Conservation (phyloP, 2,113 vertebrate genomes). For the Pelodiscus sinensis region DNA sequence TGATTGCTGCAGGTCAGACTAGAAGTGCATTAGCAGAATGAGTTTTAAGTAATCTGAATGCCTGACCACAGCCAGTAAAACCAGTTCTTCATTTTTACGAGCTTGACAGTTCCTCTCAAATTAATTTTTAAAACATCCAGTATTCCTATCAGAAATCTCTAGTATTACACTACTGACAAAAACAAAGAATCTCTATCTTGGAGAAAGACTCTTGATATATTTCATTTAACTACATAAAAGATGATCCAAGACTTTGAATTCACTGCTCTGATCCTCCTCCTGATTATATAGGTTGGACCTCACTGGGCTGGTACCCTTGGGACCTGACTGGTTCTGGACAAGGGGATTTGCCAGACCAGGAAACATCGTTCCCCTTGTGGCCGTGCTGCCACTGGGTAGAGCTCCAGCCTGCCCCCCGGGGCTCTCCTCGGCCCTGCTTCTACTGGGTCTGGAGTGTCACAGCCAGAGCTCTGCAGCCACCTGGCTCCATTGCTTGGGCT, state of each 20-base stretch:
- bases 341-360: too few relatives aligned
- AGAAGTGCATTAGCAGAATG: background rate
- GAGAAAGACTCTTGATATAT: background rate
- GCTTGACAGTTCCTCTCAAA: rapidly evolving
- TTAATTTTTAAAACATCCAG: background rate
- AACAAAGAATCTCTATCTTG: background rate
- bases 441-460: too few relatives aligned
- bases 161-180: background rate
- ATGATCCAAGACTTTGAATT: background rate
- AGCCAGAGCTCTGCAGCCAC: too few relatives aligned
- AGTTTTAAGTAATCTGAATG: background rate
- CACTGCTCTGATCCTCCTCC: background rate
- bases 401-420: too few relatives aligned
- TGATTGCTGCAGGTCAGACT: rapidly evolving
- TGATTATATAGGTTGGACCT: background rate
- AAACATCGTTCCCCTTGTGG: too few relatives aligned
- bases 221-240: background rate
- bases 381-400: too few relatives aligned
- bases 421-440: too few relatives aligned
- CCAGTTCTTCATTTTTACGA: background rate
- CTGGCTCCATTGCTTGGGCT: too few relatives aligned
- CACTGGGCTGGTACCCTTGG: too few relatives aligned
- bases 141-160: background rate
- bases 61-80: rapidly evolving
- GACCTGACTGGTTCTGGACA: too few relatives aligned